phyloP scores from a whole-genome alignment of 2,113 vertebrate species.

The Atlantisia rogersi region DNA sequence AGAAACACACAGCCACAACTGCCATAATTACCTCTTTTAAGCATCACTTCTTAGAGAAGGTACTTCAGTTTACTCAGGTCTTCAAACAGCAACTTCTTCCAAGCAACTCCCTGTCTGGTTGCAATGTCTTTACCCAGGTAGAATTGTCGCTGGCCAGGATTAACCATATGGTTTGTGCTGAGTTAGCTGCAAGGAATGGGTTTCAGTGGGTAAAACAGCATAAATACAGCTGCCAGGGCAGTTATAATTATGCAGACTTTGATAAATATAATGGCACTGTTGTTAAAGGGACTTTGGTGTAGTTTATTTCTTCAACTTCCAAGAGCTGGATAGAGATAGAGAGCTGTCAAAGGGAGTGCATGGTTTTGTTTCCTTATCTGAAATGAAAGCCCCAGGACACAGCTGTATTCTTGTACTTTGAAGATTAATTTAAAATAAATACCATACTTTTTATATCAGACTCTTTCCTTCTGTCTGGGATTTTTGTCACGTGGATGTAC shows the following conservation, averaged over 20 bases:
- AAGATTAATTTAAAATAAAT: slow-evolving; percentile 51
- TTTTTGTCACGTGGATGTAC: neutral
- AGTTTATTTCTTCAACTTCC: slow-evolving; percentile 13
- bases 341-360: slow-evolving; percentile 12
- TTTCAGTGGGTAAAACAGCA: neutral
- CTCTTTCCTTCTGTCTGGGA: neutral
- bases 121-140: neutral
- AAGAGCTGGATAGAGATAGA: slow-evolving; percentile 1
- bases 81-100: neutral
- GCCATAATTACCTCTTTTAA: neutral
- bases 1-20: neutral
- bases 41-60: neutral
- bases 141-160: neutral
- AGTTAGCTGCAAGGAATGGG: neutral
- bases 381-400: slow-evolving; percentile 45
- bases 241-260: neutral
- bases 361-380: slow-evolving; percentile 53
- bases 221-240: neutral
- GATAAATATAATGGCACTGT: slow-evolving; percentile 36
- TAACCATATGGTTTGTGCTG: neutral
- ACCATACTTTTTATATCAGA: neutral
- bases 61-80: neutral
- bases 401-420: slow-evolving; percentile 5
- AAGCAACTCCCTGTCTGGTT: neutral
- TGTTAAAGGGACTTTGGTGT: slow-evolving; percentile 14